Base-by-base conservation (phyloP, 2,113 vertebrate genomes). In the Scortum barcoo region DNA sequence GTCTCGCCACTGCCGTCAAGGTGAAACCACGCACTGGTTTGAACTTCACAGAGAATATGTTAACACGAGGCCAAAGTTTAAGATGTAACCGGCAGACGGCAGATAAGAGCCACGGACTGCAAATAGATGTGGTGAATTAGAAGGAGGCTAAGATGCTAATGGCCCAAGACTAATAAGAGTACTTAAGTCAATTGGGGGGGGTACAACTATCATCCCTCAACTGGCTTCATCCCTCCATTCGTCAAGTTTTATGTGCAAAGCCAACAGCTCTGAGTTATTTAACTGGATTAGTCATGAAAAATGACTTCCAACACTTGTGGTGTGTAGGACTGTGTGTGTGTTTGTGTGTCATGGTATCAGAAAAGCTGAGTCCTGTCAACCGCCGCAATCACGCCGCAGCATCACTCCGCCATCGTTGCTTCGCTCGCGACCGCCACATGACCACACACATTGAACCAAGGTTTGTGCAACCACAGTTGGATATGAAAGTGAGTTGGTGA, bases 111-210 rank as follows among this genome's bases (percentile, higher is more conserved):
- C 33, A 28, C 13, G 44, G 66, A 66, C 80, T 30, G 57, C 68
- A 76, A 78, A 71, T 63, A 81, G 67, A 79, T 67, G 56, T 56
- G 72, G 54, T 36, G 63, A 86, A 86, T 72, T 80, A 80, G 65
- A 83, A 51, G 33, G 58, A 80, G 68, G 80, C 80, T 65, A 48
- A 81, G 81, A 83, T 81, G 85, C 79, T 89, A 88, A 88, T 84
- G 65, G 84, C 40, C 56, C 81, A 56, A 40, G 74, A 76, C 86
- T 83, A 87, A 89, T 84, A 72, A 81, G 76, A 76, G 53, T 80
- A 83, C 81, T 89, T 86, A 76, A 81, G 81, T 76, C 82, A 88
- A 84, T 89, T 86, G 86, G 74, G 26, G 70, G 28, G 40, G 83
- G 84, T 57, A 74, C 80, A 83, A 70, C 78, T 74, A 76, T 60